phyloP scores from a whole-genome alignment of 2,888 invertebrate genomes.

The Acanthosepion pharaonis region DNA sequence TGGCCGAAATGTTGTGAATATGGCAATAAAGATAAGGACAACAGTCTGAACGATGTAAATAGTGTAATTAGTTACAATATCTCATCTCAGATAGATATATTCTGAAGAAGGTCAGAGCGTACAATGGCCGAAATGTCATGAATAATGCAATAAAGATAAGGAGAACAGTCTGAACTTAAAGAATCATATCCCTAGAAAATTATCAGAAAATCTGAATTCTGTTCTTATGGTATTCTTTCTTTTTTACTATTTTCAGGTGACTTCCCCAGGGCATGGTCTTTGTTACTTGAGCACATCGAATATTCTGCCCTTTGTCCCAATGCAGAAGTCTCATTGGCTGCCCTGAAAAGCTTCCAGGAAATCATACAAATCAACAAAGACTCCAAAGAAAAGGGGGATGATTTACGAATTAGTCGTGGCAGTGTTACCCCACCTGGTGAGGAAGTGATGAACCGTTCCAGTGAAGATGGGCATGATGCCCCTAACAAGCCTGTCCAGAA shows the following conservation, averaged over 20 bases:
- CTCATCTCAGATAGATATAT: too few species aligned
- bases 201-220: too few species aligned
- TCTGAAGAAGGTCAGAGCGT: too few species aligned
- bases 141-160: too few species aligned
- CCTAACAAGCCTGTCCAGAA: conserved; percentile 35
- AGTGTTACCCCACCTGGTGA: conserved; percentile 58
- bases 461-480: conserved; percentile 51
- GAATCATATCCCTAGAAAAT: too few species aligned
- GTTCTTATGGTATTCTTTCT: neutral
- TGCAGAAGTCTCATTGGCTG: conserved; percentile 93
- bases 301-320: conserved; percentile 86
- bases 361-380: conserved; percentile 79
- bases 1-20: too few species aligned
- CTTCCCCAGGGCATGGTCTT: conserved; percentile 93
- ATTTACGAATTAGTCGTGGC: neutral
- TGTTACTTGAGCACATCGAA: conserved; percentile 90
- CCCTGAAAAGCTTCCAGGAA: conserved; percentile 96
- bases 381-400: conserved; percentile 51
- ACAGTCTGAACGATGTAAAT: too few species aligned
- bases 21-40: too few species aligned
- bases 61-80: too few species aligned
- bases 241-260: conserved; percentile 79
- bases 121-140: too few species aligned
- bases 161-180: too few species aligned
- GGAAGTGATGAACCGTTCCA: conserved; percentile 65